Evolutionary conservation across 1,140 invertebrate genomes (phyloP).

Genomic region (Papilio aristodemus): DNA sequence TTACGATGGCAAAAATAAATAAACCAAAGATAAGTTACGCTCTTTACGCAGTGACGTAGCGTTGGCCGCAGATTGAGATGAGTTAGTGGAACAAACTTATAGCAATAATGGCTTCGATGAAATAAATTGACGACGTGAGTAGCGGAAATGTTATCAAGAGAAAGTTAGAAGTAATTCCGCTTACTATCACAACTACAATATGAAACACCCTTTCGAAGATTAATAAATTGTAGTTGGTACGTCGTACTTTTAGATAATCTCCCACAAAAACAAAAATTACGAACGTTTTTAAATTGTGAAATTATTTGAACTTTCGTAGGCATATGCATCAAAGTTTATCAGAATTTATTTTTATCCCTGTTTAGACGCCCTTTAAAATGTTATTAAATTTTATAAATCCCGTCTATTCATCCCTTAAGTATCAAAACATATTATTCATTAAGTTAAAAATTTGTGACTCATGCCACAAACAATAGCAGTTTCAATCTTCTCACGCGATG

Average conservation of each 20-base stretch:
- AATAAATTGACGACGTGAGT: constrained; percentile 37
- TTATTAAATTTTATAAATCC: no score
- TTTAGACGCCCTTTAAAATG: no score
- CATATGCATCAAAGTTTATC: no score
- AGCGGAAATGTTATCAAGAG: constrained; percentile 27
- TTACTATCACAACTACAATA: no score
- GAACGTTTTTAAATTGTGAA: no score
- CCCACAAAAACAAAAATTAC: no score
- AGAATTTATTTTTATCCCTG: no score
- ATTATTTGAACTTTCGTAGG: no score
- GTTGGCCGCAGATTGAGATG: constrained; percentile 31
- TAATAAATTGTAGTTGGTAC: neutral
- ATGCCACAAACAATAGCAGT: constrained; percentile 16
- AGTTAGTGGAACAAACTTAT: constrained; percentile 38
- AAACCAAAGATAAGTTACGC: constrained; percentile 35
- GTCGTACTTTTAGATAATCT: no score
- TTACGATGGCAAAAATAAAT: constrained; percentile 40
- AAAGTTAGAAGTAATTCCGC: constrained; percentile 26
- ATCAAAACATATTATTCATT: constrained; percentile 6
- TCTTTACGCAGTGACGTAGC: constrained; percentile 37
- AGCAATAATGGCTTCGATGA: constrained; percentile 40
- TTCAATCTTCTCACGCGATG: constrained; percentile 34
- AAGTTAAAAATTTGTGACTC: neutral
- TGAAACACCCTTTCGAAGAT: neutral
- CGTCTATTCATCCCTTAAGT: neutral